Conservation (phyloP, 2,113 vertebrate species). For the Coreoperca whiteheadi region DNA sequence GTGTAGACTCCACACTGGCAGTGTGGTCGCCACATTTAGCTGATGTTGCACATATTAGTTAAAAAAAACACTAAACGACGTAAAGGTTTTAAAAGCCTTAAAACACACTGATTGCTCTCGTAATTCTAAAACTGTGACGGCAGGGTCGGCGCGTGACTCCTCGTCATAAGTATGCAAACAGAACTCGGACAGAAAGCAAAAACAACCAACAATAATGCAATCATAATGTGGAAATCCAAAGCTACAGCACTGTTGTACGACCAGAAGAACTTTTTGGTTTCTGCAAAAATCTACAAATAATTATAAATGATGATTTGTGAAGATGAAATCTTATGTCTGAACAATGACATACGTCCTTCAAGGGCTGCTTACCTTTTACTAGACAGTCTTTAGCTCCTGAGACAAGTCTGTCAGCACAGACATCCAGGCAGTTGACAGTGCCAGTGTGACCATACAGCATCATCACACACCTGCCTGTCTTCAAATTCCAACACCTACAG, state of each 20-base stretch:
- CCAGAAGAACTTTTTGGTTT: neutral
- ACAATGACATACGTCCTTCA: neutral
- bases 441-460: conserved; percentile 85
- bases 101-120: neutral
- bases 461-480: conserved; percentile 82
- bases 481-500: conserved; percentile 89
- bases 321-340: neutral
- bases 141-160: neutral
- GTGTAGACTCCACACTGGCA: conserved; percentile 89
- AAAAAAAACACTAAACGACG: neutral
- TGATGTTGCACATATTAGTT: neutral
- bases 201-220: neutral
- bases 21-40: neutral
- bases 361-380: conserved; percentile 87
- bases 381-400: conserved; percentile 89
- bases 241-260: neutral
- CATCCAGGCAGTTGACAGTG: conserved; percentile 87
- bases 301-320: neutral
- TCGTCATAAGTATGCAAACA: neutral
- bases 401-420: conserved; percentile 81
- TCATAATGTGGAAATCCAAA: neutral
- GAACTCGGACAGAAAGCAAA: neutral
- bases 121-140: neutral
- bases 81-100: neutral
- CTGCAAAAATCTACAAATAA: neutral